These are phyloP conservation scores for Lithophane semibrunnea DNA, from an alignment of 2,888 invertebrate species.

Conservation along the genomic window DNA sequence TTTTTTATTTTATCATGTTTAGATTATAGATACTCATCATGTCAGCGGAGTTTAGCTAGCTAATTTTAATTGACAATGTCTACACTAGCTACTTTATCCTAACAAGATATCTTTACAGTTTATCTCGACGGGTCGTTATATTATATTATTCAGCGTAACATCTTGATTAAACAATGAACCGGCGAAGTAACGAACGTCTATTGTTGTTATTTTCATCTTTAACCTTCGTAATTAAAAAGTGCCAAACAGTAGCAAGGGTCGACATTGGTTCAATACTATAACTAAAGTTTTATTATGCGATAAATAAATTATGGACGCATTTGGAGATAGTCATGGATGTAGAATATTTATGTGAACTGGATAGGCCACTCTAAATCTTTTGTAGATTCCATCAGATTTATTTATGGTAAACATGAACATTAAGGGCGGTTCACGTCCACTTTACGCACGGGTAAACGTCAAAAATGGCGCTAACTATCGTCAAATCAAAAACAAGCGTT, in stretches of 20 bases:
- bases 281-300: conserved; percentile 13
- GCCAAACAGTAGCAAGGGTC: conserved; percentile 41
- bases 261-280: conserved; percentile 15
- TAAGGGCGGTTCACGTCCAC: too few relatives aligned
- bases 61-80: too few relatives aligned
- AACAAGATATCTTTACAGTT: neutral
- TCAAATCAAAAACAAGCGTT: too few relatives aligned
- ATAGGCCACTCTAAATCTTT: neutral
- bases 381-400: neutral
- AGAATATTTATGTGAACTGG: neutral
- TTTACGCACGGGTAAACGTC: too few relatives aligned
- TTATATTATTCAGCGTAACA: conserved; percentile 12
- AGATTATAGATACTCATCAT: too few relatives aligned
- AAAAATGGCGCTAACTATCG: too few relatives aligned
- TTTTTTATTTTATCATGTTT: too few relatives aligned
- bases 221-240: conserved; percentile 43
- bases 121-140: neutral
- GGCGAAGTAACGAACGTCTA: neutral
- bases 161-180: conserved; percentile 12
- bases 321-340: neutral
- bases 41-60: too few relatives aligned
- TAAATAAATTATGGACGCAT: neutral
- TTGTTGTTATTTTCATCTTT: conserved; percentile 14
- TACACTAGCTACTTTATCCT: neutral
- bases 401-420: neutral